Evolutionary conservation across 2,888 invertebrate species (phyloP), one percentile per base, ranked within the genome.

Genomic region (Thymelicus sylvestris): DNA sequence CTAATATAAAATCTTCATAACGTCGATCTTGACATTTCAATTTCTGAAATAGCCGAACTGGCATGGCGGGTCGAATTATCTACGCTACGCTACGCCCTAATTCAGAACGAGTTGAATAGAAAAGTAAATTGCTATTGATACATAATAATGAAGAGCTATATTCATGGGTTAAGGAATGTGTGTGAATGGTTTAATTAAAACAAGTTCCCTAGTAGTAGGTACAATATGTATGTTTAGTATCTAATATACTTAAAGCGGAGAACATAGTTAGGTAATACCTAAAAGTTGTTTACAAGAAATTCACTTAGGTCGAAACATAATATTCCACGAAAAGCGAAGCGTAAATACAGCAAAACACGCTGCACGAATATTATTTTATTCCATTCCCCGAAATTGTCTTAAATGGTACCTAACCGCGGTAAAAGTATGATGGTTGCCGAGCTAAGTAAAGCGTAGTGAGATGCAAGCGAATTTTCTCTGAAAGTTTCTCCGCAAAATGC

Each of bases 401-500:
- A 90, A 88, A 90, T 86, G 86, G 82, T 86, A 89, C 87, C 87
- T 89, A 88, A 87, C 84, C 84, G 86, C 80, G 82, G 86, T 85
- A 82, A 89, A 92, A 92, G 91, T 91, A 90, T 91, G 89, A 92
- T 92, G 92, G 89, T 82, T 81, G 83, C 86, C 86, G 81, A 75
- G 89, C 87, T 90, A 92, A 90, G 92, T 92, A 89, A 91, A 90
- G 89, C 88, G 90, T 90, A 91, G 89, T 86, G 89, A 90, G 82
- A 85, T 85, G 84, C 84, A 84, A 78, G 83, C 79, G 81, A 82
- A 91, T 91, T 89, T 92, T 87, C 91, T 87, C 90, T 90, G 86
- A 88, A 92, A 93, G 88, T 89, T 92, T 92, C 89, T 85, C 86
- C 90, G 83, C 84, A 88, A 86, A 93, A 93, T 92, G 93, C 91